Evolutionary conservation across 2,113 vertebrate species (phyloP).

Genomic region (Acrocephalus arundinaceus): DNA sequence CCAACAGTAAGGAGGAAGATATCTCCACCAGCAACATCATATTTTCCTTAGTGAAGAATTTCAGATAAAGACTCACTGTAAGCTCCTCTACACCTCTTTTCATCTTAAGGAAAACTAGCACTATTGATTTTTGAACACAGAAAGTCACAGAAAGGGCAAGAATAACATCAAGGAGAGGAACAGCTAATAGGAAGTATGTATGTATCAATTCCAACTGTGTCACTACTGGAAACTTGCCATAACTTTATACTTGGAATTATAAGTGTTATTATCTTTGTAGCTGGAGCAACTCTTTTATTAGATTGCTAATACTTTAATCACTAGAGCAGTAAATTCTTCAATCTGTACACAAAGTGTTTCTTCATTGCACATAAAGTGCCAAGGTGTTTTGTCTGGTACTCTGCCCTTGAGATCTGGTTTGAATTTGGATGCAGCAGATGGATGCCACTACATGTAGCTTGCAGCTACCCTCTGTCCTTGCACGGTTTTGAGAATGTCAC

Average conservation of each 20-base stretch:
- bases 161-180: background rate
- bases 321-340: background rate
- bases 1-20: background rate
- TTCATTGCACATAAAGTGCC: background rate
- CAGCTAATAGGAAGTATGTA: background rate
- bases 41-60: background rate
- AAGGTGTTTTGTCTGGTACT: background rate
- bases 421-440: conserved; percentile 22
- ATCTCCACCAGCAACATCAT: background rate
- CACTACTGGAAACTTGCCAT: background rate
- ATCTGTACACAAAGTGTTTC: background rate
- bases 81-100: background rate
- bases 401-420: conserved; percentile 4
- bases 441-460: background rate
- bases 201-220: background rate
- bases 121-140: background rate
- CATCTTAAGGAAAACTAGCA: background rate
- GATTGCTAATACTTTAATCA: background rate
- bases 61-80: background rate
- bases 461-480: background rate
- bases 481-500: background rate
- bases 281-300: background rate
- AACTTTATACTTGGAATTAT: background rate
- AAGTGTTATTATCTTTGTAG: background rate
- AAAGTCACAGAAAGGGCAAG: background rate